These are phyloP conservation scores for Caenorhabditis sp. DNA, from an alignment of 2,888 invertebrate species.

Conservation along the genomic window DNA sequence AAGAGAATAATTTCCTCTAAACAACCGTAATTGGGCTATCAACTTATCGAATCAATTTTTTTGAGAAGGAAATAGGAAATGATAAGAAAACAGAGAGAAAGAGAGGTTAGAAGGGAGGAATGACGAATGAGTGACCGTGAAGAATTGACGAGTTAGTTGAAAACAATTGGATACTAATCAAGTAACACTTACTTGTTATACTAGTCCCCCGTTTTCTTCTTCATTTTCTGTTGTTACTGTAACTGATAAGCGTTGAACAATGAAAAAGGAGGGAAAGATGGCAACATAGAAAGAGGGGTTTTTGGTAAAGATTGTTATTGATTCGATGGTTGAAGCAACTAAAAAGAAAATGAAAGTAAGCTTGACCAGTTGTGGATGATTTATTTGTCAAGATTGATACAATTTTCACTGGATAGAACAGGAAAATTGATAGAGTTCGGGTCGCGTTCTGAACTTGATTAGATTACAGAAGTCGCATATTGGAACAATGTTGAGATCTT, in stretches of 20 bases:
- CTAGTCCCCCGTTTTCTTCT: not conserved
- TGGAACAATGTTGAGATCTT: no score
- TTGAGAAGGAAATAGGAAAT: constrained; percentile 1
- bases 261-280: not conserved
- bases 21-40: constrained; percentile 44
- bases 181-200: not conserved
- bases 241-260: constrained; percentile 2
- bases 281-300: not conserved
- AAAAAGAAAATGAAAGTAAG: not conserved
- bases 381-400: no score
- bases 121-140: constrained; percentile 46
- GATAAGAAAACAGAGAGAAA: constrained; percentile 1
- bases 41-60: constrained; percentile 28
- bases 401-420: no score
- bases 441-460: no score
- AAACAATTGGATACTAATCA: constrained; percentile 28
- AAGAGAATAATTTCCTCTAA: constrained; percentile 17
- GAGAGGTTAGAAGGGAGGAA: constrained; percentile 9
- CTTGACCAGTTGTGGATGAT: not conserved
- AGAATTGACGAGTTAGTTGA: constrained; percentile 43
- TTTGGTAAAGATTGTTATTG: not conserved
- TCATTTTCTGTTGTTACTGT: not conserved
- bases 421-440: no score
- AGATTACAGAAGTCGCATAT: no score
- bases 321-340: not conserved